Conservation (phyloP, 2,888 invertebrate genomes). For the Apamea anceps region DNA sequence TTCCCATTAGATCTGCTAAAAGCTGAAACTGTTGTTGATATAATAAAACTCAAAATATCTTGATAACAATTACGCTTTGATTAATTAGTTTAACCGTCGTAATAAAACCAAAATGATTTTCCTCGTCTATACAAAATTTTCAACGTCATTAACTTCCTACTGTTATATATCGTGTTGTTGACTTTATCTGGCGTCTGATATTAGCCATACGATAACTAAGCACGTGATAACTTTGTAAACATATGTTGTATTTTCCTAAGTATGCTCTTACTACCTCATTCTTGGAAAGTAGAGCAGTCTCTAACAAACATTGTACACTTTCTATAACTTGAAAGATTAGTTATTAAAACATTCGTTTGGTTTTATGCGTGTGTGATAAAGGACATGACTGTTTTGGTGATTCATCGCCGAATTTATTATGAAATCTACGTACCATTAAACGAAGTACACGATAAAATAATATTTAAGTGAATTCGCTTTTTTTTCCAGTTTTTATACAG, state of each 20-base stretch:
- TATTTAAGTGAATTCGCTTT: conserved; percentile 9
- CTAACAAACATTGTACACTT: conserved; percentile 9
- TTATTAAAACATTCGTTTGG: not conserved
- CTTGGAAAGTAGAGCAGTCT: conserved; percentile 16
- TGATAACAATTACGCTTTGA: not conserved
- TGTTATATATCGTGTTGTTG: conserved; percentile 15
- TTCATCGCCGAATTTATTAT: conserved; percentile 31
- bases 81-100: not conserved
- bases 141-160: conserved; percentile 10
- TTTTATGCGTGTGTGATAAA: not conserved
- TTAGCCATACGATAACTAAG: conserved; percentile 37
- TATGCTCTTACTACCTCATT: conserved; percentile 5
- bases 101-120: not conserved
- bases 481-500: conserved; percentile 5
- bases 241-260: conserved; percentile 20
- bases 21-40: conserved; percentile 7
- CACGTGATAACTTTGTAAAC: conserved; percentile 34
- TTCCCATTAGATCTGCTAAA: conserved; percentile 17
- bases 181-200: conserved; percentile 36
- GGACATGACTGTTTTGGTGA: conserved; percentile 17
- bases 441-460: conserved; percentile 12
- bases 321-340: not conserved
- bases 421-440: conserved; percentile 41
- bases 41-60: conserved; percentile 17
- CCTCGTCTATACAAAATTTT: not conserved